A percentile compares a stretch with the other conserved stretches of the same genome.
Evolutionary conservation across 2,113 vertebrate genomes (phyloP).

Genomic region (Nanger granti): DNA sequence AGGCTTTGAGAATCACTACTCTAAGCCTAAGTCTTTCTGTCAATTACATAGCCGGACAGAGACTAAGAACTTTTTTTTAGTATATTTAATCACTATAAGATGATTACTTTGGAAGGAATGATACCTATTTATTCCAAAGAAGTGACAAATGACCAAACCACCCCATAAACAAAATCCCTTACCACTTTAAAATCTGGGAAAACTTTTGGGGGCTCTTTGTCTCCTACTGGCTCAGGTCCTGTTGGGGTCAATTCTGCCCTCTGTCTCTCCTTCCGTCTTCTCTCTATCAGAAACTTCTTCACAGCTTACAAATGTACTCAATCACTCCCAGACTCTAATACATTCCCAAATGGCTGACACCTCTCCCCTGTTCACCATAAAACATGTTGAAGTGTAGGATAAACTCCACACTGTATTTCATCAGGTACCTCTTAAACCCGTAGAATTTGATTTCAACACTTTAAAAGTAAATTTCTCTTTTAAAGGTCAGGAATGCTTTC

Average conservation of each 20-base stretch:
- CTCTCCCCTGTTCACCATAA: background rate
- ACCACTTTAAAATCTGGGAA: background rate
- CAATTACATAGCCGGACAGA: background rate
- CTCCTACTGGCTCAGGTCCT: background rate
- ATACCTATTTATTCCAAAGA: background rate
- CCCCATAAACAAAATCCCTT: background rate
- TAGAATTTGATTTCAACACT: background rate
- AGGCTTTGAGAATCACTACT: background rate
- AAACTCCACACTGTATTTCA: background rate
- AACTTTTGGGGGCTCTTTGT: background rate
- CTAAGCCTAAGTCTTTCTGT: background rate
- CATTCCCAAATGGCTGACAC: background rate
- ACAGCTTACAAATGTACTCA: too few relatives aligned
- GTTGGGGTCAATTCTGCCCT: background rate
- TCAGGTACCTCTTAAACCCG: background rate
- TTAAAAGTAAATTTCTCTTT: background rate
- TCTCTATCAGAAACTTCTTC: background rate
- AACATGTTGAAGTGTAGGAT: background rate
- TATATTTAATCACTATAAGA: background rate
- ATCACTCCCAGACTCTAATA: background rate
- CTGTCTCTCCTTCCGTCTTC: background rate
- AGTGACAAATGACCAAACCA: background rate
- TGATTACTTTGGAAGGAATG: background rate
- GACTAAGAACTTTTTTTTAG: background rate
- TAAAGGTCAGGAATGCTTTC: background rate